These are phyloP conservation scores for Macquaria ambigua DNA, from an alignment of 2,113 vertebrate genomes.

Conservation along the genomic window DNA sequence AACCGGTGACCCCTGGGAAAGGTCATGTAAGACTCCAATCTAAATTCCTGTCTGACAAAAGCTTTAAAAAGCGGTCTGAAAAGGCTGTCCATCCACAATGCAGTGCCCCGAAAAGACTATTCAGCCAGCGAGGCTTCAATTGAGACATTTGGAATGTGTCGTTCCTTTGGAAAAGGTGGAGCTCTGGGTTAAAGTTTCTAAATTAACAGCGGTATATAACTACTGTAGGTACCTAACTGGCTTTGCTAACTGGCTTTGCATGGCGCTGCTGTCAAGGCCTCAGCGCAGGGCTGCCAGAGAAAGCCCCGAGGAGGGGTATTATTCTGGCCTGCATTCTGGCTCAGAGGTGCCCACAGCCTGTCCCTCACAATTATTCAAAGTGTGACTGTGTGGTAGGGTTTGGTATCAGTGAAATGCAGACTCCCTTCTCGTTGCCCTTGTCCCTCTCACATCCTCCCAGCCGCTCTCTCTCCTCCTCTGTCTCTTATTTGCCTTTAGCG, in stretches of 20 bases:
- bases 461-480: constrained; percentile 24
- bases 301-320: constrained; percentile 70
- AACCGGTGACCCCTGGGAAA: constrained; percentile 79
- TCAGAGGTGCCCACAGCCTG: constrained; percentile 70
- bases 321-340: constrained; percentile 68
- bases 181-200: constrained; percentile 72
- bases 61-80: constrained; percentile 71
- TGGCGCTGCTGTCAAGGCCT: constrained; percentile 58
- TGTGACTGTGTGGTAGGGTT: constrained; percentile 68
- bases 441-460: constrained; percentile 63
- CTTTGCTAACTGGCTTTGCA: constrained; percentile 77
- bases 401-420: constrained; percentile 81
- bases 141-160: constrained; percentile 75
- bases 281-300: constrained; percentile 52
- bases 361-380: constrained; percentile 73
- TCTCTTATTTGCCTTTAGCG: constrained; percentile 67
- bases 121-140: constrained; percentile 53
- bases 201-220: constrained; percentile 55
- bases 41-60: constrained; percentile 83
- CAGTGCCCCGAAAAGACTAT: constrained; percentile 55
- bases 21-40: constrained; percentile 83
- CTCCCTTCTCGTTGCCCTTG: constrained; percentile 63
- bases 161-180: constrained; percentile 55
- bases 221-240: constrained; percentile 72
- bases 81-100: constrained; percentile 66